A percentile compares a stretch with the other conserved stretches of the same genome.
phyloP scores from a whole-genome alignment of 2,888 invertebrate species.

The Arrhopalites spinosus region DNA sequence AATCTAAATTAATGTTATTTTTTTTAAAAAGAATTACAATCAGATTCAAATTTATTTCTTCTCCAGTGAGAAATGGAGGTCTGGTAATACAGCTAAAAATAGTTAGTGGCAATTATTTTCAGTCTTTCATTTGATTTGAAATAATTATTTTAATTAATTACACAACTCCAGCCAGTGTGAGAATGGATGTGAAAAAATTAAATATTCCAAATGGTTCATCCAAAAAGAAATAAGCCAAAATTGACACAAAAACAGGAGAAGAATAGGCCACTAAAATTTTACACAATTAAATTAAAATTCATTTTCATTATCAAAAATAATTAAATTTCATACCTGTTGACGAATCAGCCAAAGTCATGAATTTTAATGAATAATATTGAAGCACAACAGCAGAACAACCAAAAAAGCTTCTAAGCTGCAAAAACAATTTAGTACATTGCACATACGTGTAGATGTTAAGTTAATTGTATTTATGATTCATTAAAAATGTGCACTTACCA shows the following conservation, averaged over 20 bases:
- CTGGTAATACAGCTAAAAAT: slow-evolving; percentile 11
- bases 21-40: background rate
- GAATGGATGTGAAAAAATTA: background rate
- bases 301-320: too few species aligned
- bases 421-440: background rate
- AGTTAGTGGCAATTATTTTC: too few species aligned
- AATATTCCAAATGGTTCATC: slow-evolving; percentile 22
- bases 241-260: slow-evolving; percentile 17
- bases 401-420: slow-evolving; percentile 17
- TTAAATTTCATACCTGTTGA: background rate
- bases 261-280: slow-evolving; percentile 3
- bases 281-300: too few species aligned
- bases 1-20: background rate
- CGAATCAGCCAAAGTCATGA: slow-evolving; percentile 16
- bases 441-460: background rate
- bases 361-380: slow-evolving; percentile 10
- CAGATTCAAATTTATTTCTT: background rate
- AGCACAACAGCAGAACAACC: slow-evolving; percentile 12
- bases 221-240: slow-evolving; percentile 15
- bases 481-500: background rate
- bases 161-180: slow-evolving; percentile 10
- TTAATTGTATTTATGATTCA: too few species aligned
- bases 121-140: too few species aligned
- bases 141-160: too few species aligned
- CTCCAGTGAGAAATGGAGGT: slow-evolving; percentile 18